phyloP scores from a whole-genome alignment of 2,888 invertebrate genomes.

The Acleris cristana region DNA sequence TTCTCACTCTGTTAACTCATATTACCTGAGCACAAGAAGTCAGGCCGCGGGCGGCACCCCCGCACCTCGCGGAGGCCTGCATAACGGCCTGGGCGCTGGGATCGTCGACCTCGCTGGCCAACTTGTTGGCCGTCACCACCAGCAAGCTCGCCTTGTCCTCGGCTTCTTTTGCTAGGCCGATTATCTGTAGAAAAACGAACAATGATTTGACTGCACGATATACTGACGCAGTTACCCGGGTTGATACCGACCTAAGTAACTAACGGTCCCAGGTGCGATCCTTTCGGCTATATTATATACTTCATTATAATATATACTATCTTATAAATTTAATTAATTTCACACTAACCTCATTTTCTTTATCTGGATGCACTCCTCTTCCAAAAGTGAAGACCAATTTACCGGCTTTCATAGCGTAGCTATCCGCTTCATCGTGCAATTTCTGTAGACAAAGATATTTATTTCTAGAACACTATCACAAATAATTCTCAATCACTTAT shows the following conservation, averaged over 20 bases:
- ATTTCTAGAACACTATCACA: background rate
- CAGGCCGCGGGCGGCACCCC: constrained; percentile 55
- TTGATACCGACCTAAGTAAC: too few species aligned
- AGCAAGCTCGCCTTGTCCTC: constrained; percentile 54
- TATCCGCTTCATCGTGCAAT: constrained; percentile 57
- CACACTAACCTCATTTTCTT: constrained; percentile 56
- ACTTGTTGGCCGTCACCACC: constrained; percentile 49
- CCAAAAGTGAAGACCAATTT: constrained; percentile 63
- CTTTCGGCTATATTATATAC: too few species aligned
- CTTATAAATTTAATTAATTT: constrained; percentile 15
- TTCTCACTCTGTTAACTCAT: too few species aligned
- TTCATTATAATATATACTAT: too few species aligned
- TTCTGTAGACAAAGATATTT: constrained; percentile 50
- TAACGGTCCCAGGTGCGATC: too few species aligned
- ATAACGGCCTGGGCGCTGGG: constrained; percentile 48
- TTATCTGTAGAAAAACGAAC: constrained; percentile 46
- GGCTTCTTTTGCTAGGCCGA: constrained; percentile 56
- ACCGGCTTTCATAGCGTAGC: constrained; percentile 58
- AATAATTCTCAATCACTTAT: background rate
- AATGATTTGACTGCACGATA: background rate
- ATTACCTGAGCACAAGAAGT: constrained; percentile 45
- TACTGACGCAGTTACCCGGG: too few species aligned
- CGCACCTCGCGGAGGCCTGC: constrained; percentile 51
- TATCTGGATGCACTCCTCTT: constrained; percentile 45
- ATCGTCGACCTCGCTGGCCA: constrained; percentile 42